Base-by-base conservation (phyloP, 1,140 invertebrate species). In the Drosophila kurseongensis region DNA sequence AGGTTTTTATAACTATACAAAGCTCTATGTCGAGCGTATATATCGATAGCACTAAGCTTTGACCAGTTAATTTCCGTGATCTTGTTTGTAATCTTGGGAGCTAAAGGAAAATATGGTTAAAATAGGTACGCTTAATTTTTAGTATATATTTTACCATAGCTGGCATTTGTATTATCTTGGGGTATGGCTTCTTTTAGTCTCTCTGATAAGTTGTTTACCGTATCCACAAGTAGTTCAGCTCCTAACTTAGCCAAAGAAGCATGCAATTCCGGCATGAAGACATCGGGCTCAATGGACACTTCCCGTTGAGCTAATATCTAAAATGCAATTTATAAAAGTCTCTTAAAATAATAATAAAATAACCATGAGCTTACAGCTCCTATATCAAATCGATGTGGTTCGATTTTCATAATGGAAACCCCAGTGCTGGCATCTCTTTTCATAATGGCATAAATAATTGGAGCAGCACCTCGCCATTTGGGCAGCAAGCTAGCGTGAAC, bases 401-500 rank as follows among this genome's bases (percentile, higher is more conserved):
- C 94, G 57, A 99, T 97, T 93, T 95, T 95, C 96, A 99, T 98
- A 35, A 99, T 95, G 4, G 97, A 96, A 32, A 99, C 93, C 40
- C 98, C 98, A 23, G 97, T 97, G 57, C 94, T 92, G 27, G 90
- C 78, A 91, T 99, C 98, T 29, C 97, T 97, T 93, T 96, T 95
- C 59, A 97, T 94, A 57, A 98, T 93, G 1, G 92, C 76, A 54
- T 92, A 89, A n/a, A 92, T 92, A 10, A 92, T 92, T 1, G 91
- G 91, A 4, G 91, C 91, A 45, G 98, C 97, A 36, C 98, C 98
- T 92, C 98, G 93, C 97, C 97, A 99, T 69, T 96, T 94, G 29
- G 98, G 98, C 75, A 99, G 92, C 36, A 99, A 91, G 93, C 97
- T 98, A 10, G 95, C 97, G 93, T 99, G 98, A 1, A 99, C 95